Conservation (phyloP, 2,113 vertebrate species). For the Neogobius melanostomus region DNA sequence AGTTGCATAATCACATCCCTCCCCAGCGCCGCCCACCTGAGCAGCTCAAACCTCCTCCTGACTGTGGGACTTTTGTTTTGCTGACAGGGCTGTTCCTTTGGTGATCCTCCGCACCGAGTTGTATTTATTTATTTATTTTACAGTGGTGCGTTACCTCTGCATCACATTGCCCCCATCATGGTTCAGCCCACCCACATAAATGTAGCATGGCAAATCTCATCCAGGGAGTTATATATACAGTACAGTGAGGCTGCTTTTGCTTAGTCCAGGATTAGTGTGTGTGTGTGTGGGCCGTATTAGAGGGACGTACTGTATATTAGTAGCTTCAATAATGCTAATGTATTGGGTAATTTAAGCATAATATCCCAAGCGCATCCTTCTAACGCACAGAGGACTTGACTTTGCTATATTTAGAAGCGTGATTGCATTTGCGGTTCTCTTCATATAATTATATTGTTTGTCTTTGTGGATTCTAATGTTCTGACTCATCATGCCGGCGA, state of each 20-base stretch:
- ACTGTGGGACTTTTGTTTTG: slow-evolving; percentile 22
- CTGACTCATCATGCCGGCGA: background rate
- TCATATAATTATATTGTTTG: slow-evolving; percentile 42
- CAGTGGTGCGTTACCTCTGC: slow-evolving; percentile 18
- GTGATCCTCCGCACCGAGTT: slow-evolving; percentile 12
- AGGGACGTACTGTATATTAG: slow-evolving; percentile 18
- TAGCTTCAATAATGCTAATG: slow-evolving; percentile 36
- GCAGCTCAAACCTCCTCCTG: slow-evolving; percentile 6
- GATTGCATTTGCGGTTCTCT: slow-evolving; percentile 20
- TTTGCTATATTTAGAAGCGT: slow-evolving; percentile 34
- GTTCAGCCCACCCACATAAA: slow-evolving; percentile 20
- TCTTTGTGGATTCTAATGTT: slow-evolving; percentile 18
- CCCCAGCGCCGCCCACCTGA: slow-evolving; percentile 20
- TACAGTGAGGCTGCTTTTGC: slow-evolving; percentile 5
- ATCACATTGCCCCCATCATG: slow-evolving; percentile 21
- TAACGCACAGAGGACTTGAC: slow-evolving; percentile 34
- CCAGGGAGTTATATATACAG: slow-evolving; percentile 19
- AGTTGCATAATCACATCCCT: slow-evolving; percentile 31
- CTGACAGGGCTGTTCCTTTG: slow-evolving; percentile 25
- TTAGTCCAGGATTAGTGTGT: slow-evolving; percentile 10
- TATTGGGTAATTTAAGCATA: slow-evolving; percentile 37
- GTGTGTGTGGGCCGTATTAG: slow-evolving; percentile 19
- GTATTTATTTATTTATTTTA: slow-evolving; percentile 8
- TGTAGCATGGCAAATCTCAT: slow-evolving; percentile 19
- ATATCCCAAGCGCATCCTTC: slow-evolving; percentile 37